Percentiles rank a stretch among this genome's conserved stretches.
phyloP scores from a whole-genome alignment of 2,888 invertebrate genomes.

The Ormyrus pomaceus region DNA sequence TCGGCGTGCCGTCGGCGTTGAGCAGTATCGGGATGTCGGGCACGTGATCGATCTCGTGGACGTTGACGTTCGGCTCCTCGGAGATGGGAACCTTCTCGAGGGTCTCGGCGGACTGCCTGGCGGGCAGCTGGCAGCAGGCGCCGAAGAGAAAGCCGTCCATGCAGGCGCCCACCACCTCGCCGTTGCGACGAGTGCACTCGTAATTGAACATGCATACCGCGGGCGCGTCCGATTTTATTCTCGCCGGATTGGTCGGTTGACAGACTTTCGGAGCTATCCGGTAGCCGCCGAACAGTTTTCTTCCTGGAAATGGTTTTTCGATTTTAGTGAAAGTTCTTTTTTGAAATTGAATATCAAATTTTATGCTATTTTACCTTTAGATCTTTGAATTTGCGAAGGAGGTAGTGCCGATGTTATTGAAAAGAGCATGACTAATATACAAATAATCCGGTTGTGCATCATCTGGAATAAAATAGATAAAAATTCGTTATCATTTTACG shows the following conservation, averaged over 20 bases:
- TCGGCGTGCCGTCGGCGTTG: constrained; percentile 70
- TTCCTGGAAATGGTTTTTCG: constrained; percentile 62
- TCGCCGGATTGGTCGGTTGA: constrained; percentile 81
- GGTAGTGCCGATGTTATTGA: constrained; percentile 67
- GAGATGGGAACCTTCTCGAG: constrained; percentile 64
- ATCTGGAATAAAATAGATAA: constrained; percentile 66
- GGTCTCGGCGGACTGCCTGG: constrained; percentile 69
- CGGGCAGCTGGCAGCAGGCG: constrained; percentile 89
- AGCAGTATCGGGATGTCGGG: constrained; percentile 72
- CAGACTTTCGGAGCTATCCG: constrained; percentile 90
- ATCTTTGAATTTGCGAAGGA: constrained; percentile 62
- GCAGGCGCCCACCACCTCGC: constrained; percentile 91
- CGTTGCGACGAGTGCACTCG: constrained; percentile 87
- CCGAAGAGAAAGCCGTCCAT: constrained; percentile 96
- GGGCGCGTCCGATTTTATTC: constrained; percentile 78
- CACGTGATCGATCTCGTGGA: constrained; percentile 70
- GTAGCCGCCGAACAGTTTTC: constrained; percentile 91
- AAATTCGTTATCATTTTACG: not conserved
- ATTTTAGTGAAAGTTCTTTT: not conserved
- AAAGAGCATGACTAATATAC: constrained; percentile 66
- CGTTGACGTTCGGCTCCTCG: constrained; percentile 60
- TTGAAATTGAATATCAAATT: not conserved
- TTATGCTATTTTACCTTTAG: constrained; percentile 62
- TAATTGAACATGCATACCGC: constrained; percentile 96
- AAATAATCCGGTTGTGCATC: constrained; percentile 67